A percentile compares a stretch with the other conserved stretches of the same genome.
phyloP scores from a whole-genome alignment of 2,113 vertebrate genomes.

The Triplophysa dalaica region DNA sequence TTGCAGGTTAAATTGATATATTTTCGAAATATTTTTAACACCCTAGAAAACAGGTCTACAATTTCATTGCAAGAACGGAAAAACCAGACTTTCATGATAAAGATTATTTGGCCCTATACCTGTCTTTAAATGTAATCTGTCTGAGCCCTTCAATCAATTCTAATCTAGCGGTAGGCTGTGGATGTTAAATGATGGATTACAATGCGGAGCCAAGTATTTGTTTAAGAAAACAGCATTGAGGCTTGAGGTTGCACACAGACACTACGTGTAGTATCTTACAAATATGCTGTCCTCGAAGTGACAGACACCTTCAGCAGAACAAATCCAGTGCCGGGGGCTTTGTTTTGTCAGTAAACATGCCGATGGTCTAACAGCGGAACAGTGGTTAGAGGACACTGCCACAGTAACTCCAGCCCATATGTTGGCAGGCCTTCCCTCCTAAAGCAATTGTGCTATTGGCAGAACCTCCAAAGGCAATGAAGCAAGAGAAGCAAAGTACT shows the following conservation, averaged over 20 bases:
- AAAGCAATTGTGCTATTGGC: constrained; percentile 15
- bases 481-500: constrained; percentile 11
- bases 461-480: constrained; percentile 20
- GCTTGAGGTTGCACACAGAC: constrained; percentile 10
- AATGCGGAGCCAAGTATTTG: constrained; percentile 7
- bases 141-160: constrained; percentile 41
- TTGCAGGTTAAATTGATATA: too few relatives aligned
- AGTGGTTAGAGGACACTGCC: neutral
- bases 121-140: constrained; percentile 43
- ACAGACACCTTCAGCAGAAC: neutral
- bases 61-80: neutral
- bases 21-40: too few relatives aligned
- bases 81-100: neutral
- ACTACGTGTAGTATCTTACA: neutral
- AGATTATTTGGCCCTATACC: neutral
- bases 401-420: neutral
- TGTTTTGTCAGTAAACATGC: constrained; percentile 8
- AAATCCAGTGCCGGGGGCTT: neutral
- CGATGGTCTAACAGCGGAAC: neutral
- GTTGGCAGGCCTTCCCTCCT: neutral
- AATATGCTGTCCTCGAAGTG: neutral
- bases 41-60: neutral
- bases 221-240: constrained; percentile 8
- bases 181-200: constrained; percentile 42
- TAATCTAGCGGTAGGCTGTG: constrained; percentile 32